Base-by-base conservation (phyloP, 2,888 invertebrate species). In the Pyralis farinalis region DNA sequence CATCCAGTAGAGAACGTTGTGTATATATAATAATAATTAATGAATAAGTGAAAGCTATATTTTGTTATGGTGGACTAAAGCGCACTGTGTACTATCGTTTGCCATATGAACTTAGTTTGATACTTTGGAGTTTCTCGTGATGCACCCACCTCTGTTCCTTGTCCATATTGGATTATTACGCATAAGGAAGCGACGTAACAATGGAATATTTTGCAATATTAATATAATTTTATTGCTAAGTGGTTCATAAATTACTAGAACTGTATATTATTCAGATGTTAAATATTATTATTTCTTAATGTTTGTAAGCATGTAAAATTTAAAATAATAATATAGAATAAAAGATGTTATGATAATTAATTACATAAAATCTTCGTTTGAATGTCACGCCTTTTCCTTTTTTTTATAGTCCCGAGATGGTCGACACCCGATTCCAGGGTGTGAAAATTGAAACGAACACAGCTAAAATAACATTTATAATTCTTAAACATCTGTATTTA, bases 241-340 rank as follows among this genome's bases (percentile, higher is more conserved):
- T 78, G 84, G 79, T 84, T 84, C 80, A 65, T 83, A 79, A 81
- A 64, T 72, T 74, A 67, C 65, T 71, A 75, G 71, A 77, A 68
- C 79, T 87, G 86, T 87, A 86, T 86, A 87, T 85, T 88, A 85
- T 85, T 70, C 83, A 86, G 81, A 86, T 88, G 88, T 88, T 85
- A 83, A 85, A 85, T 86, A 88, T 86, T 86, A 83, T 83, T 84
- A 85, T 85, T 86, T 85, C 86, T 79, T 84, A 84, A 86, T 87
- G 86, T 87, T 87, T 86, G 75, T 86, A 87, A 88, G 87, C 86
- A 87, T 87, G 87, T 87, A 87, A 87, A 88, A 88, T 87, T 87
- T 80, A 84, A 86, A 85, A 86, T 86, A 85, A 84, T 83, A 88
- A 87, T 88, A 88, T 87, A 87, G 85, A 87, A 87, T 87, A 87